Evolutionary conservation across 2,888 invertebrate genomes (phyloP), one percentile per base, ranked within the genome.

Genomic region (Achlya flavicornis): DNA sequence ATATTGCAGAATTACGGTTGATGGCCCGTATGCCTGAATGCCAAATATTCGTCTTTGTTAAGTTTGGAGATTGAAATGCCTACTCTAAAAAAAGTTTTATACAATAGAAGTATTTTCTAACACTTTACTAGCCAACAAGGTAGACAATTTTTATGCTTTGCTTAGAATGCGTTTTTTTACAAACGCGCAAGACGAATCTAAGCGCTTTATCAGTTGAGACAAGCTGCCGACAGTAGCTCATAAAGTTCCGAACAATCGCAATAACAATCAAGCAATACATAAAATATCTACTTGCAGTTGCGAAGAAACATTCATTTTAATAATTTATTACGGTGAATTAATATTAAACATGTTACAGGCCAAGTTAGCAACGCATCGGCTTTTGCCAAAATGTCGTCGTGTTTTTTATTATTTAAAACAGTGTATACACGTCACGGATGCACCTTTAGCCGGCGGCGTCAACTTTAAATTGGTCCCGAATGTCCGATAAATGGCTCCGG

Each of bases 391-490:
- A 53, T 53, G 53, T 53, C 53, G 53, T 53, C 19, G 16, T 53
- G 16, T 53, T 19, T 53, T 53, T 53, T 48, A 48, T 43, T 43
- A 14, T 46, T 46, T n/a, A 46, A 46, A n/a, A n/a, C 53, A 53
- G 53, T 53, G 53, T 53, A 26, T 48, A 48, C 48, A 19, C 19
- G 19, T 53, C 16, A 7, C 53, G 8, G 53, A 53, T 53, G 19
- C 72, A 74, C 73, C 68, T 74, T 67, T 69, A 67, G 77, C 73
- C 73, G 61, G 66, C 65, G 70, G 71, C 71, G 65, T 64, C 65
- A 64, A 70, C 70, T 68, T 70, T 67, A 70, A 73, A 74, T 72
- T 72, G 69, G 61, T 61, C 69, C 67, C 66, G 53, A 57, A 65
- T 62, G 71, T 64, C 67, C 69, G 69, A 68, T 69, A 67, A 68